Percentiles rank a stretch among this genome's conserved stretches.
These are phyloP conservation scores for Scolopax bukidnonensis DNA, from an alignment of 2,797 vertebrate genomes.

Conservation along the genomic window DNA sequence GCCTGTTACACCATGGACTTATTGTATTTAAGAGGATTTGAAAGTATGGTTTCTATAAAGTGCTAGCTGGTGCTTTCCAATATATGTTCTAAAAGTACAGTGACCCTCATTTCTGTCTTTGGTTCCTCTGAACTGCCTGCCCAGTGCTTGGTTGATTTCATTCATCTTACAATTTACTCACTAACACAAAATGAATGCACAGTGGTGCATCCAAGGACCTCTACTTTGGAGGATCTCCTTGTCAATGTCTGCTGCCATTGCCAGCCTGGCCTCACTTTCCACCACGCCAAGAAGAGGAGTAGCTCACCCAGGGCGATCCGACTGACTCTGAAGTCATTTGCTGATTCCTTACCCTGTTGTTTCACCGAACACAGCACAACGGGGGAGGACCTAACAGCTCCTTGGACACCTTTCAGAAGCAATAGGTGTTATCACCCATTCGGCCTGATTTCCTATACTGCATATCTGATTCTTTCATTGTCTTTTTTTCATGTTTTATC, in stretches of 20 bases:
- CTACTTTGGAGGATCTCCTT: neutral
- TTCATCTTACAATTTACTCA: neutral
- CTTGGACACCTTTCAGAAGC: neutral
- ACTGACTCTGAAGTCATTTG: neutral
- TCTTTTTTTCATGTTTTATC: neutral
- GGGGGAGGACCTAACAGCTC: neutral
- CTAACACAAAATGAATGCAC: neutral
- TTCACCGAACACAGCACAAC: neutral
- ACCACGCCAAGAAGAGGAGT: neutral
- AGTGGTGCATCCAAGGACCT: neutral
- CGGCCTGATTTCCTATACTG: neutral
- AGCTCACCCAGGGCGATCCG: neutral
- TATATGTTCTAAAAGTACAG: neutral
- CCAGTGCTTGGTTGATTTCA: neutral
- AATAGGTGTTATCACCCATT: neutral
- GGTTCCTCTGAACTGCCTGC: neutral
- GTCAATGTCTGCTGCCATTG: neutral
- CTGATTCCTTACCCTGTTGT: neutral
- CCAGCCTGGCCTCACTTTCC: neutral
- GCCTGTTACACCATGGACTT: neutral
- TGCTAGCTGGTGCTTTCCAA: neutral
- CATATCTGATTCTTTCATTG: neutral
- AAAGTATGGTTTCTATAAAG: neutral
- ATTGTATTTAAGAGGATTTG: neutral
- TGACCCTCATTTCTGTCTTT: neutral